Conservation (phyloP, 37 sponge, comb jelly and placozoan species). For the Spongilla lacustris region DNA sequence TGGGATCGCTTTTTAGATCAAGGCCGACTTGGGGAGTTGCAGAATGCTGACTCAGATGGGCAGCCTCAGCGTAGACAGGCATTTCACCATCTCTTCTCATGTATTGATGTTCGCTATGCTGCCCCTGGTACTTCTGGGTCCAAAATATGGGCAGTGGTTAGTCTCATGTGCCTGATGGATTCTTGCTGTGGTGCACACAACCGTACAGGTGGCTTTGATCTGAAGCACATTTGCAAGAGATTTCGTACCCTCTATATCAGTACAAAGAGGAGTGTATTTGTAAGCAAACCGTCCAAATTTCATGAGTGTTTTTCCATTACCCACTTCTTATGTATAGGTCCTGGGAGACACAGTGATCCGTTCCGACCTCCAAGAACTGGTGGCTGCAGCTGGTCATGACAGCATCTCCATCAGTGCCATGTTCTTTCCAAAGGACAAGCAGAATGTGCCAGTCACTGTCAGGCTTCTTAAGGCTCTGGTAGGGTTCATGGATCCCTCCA, state of each 20-base stretch:
- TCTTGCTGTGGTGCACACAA: not conserved
- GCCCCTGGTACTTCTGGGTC: not conserved
- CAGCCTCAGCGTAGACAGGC: not conserved
- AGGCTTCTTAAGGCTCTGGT: not conserved
- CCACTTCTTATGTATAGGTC: not conserved
- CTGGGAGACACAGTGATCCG: not conserved
- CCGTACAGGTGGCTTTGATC: not conserved
- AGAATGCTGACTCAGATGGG: not conserved
- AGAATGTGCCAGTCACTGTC: constrained; percentile 2
- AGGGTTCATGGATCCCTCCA: not conserved
- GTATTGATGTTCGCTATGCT: not conserved
- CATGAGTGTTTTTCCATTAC: too few relatives aligned
- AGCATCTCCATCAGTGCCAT: not conserved
- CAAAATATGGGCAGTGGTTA: too few relatives aligned
- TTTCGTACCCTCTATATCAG: not conserved
- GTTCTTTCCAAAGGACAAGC: not conserved
- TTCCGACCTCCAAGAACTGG: not conserved
- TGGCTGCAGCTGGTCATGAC: too few relatives aligned
- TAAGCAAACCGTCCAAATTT: too few relatives aligned
- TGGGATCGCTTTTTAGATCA: not conserved
- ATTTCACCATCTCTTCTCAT: not conserved
- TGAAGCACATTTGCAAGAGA: not conserved
- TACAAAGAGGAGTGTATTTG: too few relatives aligned
- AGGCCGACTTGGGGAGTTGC: not conserved
- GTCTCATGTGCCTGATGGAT: not conserved